Conservation (phyloP, 2,888 invertebrate genomes). For the Girardia tigrina region DNA sequence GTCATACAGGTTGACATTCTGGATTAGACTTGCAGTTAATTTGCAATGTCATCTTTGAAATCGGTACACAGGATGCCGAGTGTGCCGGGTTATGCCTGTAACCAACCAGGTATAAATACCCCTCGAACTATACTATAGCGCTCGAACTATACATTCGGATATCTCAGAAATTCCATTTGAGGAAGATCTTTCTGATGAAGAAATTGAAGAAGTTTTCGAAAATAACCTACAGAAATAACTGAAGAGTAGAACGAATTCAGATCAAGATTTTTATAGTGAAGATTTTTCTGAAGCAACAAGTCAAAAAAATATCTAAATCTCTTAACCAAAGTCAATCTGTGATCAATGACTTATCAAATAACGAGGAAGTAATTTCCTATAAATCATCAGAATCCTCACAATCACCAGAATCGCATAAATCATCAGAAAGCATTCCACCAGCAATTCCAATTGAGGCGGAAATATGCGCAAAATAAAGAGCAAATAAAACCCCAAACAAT, state of each 20-base stretch:
- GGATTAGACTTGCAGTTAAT: no score
- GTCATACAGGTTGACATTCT: no score
- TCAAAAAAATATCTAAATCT: background rate
- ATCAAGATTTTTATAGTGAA: conserved; percentile 13
- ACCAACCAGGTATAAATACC: no score
- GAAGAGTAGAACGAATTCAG: background rate
- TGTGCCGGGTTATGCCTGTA: no score
- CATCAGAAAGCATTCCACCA: background rate
- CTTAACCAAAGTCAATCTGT: background rate
- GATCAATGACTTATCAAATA: background rate
- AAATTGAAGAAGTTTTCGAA: background rate
- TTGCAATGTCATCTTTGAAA: no score
- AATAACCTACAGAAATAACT: background rate
- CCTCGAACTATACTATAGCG: no score
- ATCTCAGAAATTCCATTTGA: conserved; percentile 27
- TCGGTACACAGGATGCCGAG: no score
- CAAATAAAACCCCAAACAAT: no score
- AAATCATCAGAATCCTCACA: no score
- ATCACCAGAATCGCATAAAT: no score
- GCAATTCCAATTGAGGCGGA: background rate
- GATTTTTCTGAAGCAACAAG: background rate
- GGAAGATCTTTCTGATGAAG: conserved; percentile 9
- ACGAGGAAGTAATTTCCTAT: background rate
- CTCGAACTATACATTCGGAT: conserved; percentile 23
- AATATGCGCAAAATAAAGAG: background rate